Evolutionary conservation across 2,113 vertebrate species (phyloP), one percentile per base, ranked within the genome.

Genomic region (Apaloderma vittatum): DNA sequence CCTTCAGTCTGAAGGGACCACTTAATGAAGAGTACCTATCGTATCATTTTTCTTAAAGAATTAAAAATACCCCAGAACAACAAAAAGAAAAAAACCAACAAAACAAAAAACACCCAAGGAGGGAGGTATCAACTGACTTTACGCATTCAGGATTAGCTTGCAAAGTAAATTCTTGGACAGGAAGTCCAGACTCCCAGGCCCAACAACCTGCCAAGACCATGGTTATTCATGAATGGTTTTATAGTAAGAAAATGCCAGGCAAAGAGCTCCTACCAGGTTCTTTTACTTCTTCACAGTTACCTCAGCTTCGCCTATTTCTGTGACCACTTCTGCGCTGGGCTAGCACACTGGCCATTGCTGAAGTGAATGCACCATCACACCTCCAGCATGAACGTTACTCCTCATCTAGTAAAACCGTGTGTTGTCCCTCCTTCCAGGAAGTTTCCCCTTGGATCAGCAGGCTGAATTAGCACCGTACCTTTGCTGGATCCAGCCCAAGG

Each of bases 111-210:
- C 12, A 49, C 32, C 32, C 46, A 73, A 34, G 20, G 36, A 76
- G 15, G 23, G 10, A 29, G 3, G 13, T 27, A 70, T 23, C 30
- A 62, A 7, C 14, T 49, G 11, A 58, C 36, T 62, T 78, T 16
- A 70, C 45, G 36, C 40, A 61, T 81, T 48, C 54, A 52, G 21
- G 14, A 11, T 70, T 75, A 86, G 46, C 43, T 32, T 72, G 51
- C 59, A 79, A 76, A n/a, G 15, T 43, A 66, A 54, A 15, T 40
- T 52, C 32, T 1, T 19, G 45, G 45, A 52, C 15, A 73, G 54
- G 45, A 90, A 72, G 45, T 48, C 67, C 54, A 57, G 30, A 23
- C 10, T 57, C 26, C n/a, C 0, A 0, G 29, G 30, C 23, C 18
- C 80, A 66, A 26, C 34, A 70, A 23, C n/a, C 40, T 88, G 45